These are phyloP conservation scores for Malurus cyaneus DNA, from an alignment of 2,113 vertebrate species.

Conservation along the genomic window DNA sequence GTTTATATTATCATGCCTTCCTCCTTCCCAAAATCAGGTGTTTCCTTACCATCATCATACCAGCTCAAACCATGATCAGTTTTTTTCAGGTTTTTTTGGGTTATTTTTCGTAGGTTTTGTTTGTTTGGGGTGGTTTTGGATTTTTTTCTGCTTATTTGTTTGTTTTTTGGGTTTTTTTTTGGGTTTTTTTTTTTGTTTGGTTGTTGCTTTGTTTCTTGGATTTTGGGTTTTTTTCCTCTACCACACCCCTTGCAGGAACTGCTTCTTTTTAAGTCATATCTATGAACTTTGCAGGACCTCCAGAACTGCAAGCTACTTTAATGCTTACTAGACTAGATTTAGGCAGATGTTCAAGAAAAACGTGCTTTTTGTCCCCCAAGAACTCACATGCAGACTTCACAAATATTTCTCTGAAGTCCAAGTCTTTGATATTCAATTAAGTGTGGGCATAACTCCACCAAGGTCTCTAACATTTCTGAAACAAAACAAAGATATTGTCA, in stretches of 20 bases:
- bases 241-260: neutral
- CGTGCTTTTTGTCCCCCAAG: neutral
- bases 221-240: neutral
- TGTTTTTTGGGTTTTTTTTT: too few relatives aligned
- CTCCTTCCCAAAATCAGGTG: neutral
- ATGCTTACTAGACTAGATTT: neutral
- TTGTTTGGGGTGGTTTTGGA: too few relatives aligned
- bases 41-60: neutral
- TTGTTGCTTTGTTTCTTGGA: too few relatives aligned
- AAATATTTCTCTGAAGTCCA: neutral
- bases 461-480: neutral
- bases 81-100: fast-evolving
- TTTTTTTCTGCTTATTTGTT: too few relatives aligned
- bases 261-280: neutral
- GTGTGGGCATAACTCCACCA: neutral
- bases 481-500: neutral
- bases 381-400: neutral
- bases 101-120: too few relatives aligned
- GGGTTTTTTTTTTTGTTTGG: too few relatives aligned
- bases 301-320: neutral
- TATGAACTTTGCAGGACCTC: neutral
- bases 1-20: neutral
- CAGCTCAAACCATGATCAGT: fast-evolving
- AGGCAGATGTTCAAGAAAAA: neutral
- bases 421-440: neutral